Evolutionary conservation across 2,888 invertebrate species (phyloP), one percentile per base, ranked within the genome.

Genomic region (Cremastobaeus sp.): DNA sequence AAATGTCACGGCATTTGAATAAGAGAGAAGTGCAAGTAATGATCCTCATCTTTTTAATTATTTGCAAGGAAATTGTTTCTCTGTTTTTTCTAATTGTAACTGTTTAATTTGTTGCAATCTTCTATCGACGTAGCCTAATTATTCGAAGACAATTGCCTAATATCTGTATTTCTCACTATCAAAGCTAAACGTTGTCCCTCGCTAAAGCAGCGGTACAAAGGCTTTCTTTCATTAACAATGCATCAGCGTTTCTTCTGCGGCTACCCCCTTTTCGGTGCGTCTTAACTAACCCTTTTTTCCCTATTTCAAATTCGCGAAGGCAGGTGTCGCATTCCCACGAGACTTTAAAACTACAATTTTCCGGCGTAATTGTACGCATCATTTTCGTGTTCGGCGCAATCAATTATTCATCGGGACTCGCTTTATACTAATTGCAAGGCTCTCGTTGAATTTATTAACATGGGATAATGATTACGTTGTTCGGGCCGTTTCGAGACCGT

Each of bases 241-340:
- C 50, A 62, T 21, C 37, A 28, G 48, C 3, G 25, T 15, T 5
- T 35, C 34, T 30, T n/a, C n/a, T 18, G 25, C 30, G n/a, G 25
- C 20, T 43, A 14, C 15, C 55, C 54, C 45, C 47, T 47, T 65
- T 65, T 65, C 54, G 65, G 65, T 30, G 47, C 47, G 65, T 37
- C 55, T 55, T 65, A 32, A 30, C 17, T 28, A 65, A 65, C 65
- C 65, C 65, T 65, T 65, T 65, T 52, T 43, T 54, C 45, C n/a
- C 20, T 32, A 18, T 65, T 65, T 54, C 39, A 57, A 68, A 68
- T 57, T 57, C 28, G 43, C 50, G 8, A 17, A 14, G 43, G 4
- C 68, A 68, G 68, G 57, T 57, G 68, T 30, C 68, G 50, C 35
- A 3, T 57, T 68, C 68, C 35, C 68, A 68, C 57, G 68, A 11